phyloP scores from a whole-genome alignment of 2,888 invertebrate genomes.

The Tenthredo mesomela region DNA sequence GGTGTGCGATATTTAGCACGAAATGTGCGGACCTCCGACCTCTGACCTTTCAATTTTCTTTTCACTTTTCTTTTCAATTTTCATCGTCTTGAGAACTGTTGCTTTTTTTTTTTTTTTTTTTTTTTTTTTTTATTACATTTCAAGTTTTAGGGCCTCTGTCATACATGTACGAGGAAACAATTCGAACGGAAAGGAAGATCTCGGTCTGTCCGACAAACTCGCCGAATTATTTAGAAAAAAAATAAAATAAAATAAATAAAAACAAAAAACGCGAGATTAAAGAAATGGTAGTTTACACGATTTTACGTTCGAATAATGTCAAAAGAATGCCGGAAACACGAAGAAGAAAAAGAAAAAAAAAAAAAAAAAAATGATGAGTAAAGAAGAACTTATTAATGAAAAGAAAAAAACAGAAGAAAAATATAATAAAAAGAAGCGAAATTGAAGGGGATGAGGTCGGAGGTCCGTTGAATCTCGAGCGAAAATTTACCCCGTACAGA shows the following conservation, averaged over 20 bases:
- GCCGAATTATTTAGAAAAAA: no score
- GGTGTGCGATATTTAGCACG: not conserved
- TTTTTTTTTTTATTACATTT: not conserved
- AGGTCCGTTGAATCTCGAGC: slow-evolving; percentile 3
- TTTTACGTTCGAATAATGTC: no score
- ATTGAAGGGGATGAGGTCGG: slow-evolving; percentile 20
- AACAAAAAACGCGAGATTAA: no score
- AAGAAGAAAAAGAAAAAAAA: not conserved
- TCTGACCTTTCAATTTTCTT: not conserved
- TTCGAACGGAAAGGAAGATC: no score
- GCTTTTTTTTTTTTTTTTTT: not conserved
- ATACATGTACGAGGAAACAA: no score
- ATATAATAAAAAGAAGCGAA: slow-evolving; percentile 30
- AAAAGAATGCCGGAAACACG: no score
- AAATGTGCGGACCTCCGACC: slow-evolving; percentile 30
- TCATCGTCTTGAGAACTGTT: not conserved
- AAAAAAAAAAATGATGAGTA: not conserved
- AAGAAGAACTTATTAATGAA: not conserved
- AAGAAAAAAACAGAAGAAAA: slow-evolving; percentile 15
- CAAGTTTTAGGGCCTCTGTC: not conserved
- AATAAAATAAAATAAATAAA: no score
- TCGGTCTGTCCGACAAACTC: no score
- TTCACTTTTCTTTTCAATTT: not conserved
- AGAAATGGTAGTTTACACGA: no score
- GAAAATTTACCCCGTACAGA: not conserved